Evolutionary conservation across 2,888 invertebrate species (phyloP), one percentile per base, ranked within the genome.

Genomic region (Andrena trimmerana): DNA sequence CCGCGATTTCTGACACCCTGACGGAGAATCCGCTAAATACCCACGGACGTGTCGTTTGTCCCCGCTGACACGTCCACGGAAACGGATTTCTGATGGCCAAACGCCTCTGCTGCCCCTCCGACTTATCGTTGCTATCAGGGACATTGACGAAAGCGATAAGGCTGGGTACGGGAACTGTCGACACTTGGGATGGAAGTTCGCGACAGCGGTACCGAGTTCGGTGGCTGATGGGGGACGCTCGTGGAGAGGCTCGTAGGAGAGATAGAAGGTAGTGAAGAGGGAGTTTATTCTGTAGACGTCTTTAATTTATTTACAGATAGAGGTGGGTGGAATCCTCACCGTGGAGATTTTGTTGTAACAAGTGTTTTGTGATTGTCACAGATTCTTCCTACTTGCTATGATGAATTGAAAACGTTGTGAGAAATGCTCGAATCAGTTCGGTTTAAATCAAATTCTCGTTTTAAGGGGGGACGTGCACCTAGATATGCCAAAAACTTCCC

Each of bases 31-130:
- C 59, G 68, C 78, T 86, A 86, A 86, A 86, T 84, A 82, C 71
- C 70, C 50, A 33, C 59, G 57, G 84, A 86, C 77, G 77, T 42
- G 71, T 79, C 84, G 85, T 86, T 86, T 84, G 81, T 84, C 79
- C 71, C n/a, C 27, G 8, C 10, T 63, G 81, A 81, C 84, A 59
- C 68, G 70, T 65, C 27, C 65, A 36, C 71, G 73, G 65, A 65
- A 71, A 81, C 82, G 81, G 70, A 78, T 84, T 80, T 78, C 68
- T 48, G 36, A 62, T 42, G 8, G 66, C 33, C 59, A 10, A 42
- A 7, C 10, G 2, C 7, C 16, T 6, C 27, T 24, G 57, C 6
- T 13, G 48, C 10, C 60, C 13, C 20, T 27, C 24, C 33, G 4
- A 52, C 24, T 71, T 66, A 50, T 65, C 36, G 52, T 8, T 27